These are phyloP conservation scores for Trogon melanurus DNA, from an alignment of 2,113 vertebrate genomes.

Conservation along the genomic window DNA sequence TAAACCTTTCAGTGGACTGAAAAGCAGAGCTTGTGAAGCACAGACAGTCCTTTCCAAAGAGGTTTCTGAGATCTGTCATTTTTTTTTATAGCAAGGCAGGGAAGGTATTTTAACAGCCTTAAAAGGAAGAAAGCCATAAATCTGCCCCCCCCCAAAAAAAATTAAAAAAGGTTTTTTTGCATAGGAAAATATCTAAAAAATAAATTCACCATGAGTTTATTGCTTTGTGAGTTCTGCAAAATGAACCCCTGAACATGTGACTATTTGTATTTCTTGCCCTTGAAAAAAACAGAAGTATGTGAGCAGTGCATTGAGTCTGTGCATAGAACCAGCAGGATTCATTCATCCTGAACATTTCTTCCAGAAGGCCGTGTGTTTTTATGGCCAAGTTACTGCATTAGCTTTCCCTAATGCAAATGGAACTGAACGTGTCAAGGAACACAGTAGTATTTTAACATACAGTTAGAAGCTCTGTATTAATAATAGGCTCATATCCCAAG, in stretches of 20 bases:
- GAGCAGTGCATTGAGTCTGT: not conserved
- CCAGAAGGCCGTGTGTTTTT: not conserved
- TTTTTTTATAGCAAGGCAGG: not conserved
- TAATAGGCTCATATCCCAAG: not conserved
- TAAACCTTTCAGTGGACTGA: slow-evolving; percentile 12
- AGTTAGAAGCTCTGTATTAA: not conserved
- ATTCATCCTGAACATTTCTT: not conserved
- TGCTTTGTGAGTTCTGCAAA: not conserved
- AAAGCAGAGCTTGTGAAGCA: slow-evolving; percentile 23
- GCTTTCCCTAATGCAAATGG: slow-evolving; percentile 1
- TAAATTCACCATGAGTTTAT: not conserved
- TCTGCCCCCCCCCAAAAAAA: not conserved
- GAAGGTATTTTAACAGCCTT: not conserved
- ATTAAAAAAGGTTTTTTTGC: not conserved
- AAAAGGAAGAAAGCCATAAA: not conserved
- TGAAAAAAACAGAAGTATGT: not conserved
- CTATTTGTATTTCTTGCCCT: not conserved
- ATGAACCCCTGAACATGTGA: not conserved
- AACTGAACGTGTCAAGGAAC: not conserved
- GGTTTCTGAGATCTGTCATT: not conserved
- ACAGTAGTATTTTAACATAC: slow-evolving; percentile 2
- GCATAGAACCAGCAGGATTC: not conserved
- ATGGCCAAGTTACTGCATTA: not conserved
- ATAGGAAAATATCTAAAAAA: not conserved
- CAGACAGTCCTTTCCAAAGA: not conserved